phyloP scores from a whole-genome alignment of 1,140 invertebrate genomes.

The Drosophila lowei region DNA sequence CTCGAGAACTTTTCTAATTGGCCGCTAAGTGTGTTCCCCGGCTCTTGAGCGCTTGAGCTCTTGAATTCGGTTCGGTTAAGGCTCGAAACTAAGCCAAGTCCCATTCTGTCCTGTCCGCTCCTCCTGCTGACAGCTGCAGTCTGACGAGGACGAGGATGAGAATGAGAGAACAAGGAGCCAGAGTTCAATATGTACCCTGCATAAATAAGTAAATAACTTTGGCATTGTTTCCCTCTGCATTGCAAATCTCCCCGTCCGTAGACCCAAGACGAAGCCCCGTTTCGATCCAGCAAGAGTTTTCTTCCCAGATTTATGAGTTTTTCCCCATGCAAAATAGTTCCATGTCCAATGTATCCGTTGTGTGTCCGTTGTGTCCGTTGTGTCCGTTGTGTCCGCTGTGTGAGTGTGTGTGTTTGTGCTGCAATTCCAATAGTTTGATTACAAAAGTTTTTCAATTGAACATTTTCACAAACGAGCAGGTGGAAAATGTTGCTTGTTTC shows the following conservation, averaged over 20 bases:
- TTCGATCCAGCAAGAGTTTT: slow-evolving; percentile 57
- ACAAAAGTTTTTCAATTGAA: slow-evolving; percentile 79
- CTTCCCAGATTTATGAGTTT: slow-evolving; percentile 66
- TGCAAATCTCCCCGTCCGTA: slow-evolving; percentile 18
- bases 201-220: slow-evolving; percentile 76
- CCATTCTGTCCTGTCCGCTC: too few relatives aligned
- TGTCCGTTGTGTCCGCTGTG: not conserved
- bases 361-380: not conserved
- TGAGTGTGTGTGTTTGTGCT: slow-evolving; percentile 29
- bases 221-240: slow-evolving; percentile 52
- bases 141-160: slow-evolving; percentile 15
- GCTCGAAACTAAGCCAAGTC: too few relatives aligned
- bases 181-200: slow-evolving; percentile 41
- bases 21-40: slow-evolving; percentile 52
- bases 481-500: slow-evolving; percentile 14
- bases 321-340: slow-evolving; percentile 60
- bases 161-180: not conserved
- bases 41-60: slow-evolving; percentile 20
- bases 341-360: not conserved
- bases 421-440: slow-evolving; percentile 76
- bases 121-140: slow-evolving; percentile 31
- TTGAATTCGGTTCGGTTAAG: slow-evolving; percentile 8
- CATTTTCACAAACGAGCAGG: slow-evolving; percentile 54
- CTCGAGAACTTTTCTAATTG: slow-evolving; percentile 55
- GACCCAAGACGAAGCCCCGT: slow-evolving; percentile 18